These are phyloP conservation scores for Aldabrachelys gigantea DNA, from an alignment of 2,113 vertebrate species.

Conservation along the genomic window DNA sequence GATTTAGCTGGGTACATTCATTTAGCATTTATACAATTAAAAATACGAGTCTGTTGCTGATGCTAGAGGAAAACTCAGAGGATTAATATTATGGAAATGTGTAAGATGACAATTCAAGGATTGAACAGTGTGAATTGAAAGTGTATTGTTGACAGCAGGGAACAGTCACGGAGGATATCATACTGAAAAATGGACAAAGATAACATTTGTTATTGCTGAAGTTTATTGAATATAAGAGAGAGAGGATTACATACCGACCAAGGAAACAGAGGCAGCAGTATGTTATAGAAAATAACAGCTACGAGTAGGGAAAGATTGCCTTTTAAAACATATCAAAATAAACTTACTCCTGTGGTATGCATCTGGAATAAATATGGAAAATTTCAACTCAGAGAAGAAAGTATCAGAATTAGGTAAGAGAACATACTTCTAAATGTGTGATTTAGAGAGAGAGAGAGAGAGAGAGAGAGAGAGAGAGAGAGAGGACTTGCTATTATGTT, in stretches of 20 bases:
- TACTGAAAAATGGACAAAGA: background rate
- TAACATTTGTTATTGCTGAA: background rate
- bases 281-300: background rate
- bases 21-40: constrained; percentile 2
- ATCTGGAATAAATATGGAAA: background rate
- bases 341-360: background rate
- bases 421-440: background rate
- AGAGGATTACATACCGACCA: background rate
- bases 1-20: background rate
- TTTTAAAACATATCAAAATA: background rate
- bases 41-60: background rate
- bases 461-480: background rate
- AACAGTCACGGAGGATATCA: background rate
- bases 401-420: background rate
- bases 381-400: background rate
- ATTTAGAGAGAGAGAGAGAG: no score
- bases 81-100: constrained; percentile 12
- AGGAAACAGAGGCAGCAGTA: background rate
- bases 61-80: constrained; percentile 3
- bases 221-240: background rate
- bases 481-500: background rate
- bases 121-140: background rate
- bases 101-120: background rate
- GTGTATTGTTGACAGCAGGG: background rate
- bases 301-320: background rate